A percentile compares a stretch with the other conserved stretches of the same genome.
Conservation (phyloP, 2,888 invertebrate species). For the Priocnemis perturbator region DNA sequence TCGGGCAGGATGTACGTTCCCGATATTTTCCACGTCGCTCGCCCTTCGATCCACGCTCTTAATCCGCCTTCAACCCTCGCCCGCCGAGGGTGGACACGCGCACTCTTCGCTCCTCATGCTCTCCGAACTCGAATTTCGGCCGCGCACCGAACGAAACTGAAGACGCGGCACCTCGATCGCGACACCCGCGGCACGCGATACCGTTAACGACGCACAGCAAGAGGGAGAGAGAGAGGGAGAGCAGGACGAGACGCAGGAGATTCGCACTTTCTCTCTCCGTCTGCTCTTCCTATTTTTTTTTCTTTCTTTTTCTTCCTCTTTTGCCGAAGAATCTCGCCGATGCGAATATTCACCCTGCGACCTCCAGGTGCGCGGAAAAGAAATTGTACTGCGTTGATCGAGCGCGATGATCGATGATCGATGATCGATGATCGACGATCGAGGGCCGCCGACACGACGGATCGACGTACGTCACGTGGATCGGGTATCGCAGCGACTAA, state of each 20-base stretch:
- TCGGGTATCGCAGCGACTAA: conserved; percentile 69
- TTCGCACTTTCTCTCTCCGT: conserved; percentile 20
- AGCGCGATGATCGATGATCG: too few relatives aligned
- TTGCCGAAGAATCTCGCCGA: too few relatives aligned
- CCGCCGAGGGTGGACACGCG: conserved; percentile 20
- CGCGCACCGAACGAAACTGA: conserved; percentile 18
- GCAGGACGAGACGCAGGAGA: too few relatives aligned
- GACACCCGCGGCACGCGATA: neutral
- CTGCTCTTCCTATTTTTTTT: conserved; percentile 21
- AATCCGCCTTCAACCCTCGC: conserved; percentile 26
- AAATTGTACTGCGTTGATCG: too few relatives aligned
- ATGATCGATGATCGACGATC: neutral
- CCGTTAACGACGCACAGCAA: too few relatives aligned
- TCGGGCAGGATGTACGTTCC: too few relatives aligned
- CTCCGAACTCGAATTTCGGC: conserved; percentile 9
- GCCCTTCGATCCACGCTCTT: neutral
- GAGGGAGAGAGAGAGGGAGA: too few relatives aligned
- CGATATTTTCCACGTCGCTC: too few relatives aligned
- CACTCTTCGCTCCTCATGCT: neutral
- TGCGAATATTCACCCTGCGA: too few relatives aligned
- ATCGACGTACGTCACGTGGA: conserved; percentile 46
- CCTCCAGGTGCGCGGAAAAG: too few relatives aligned
- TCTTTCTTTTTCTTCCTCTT: neutral
- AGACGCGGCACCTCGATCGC: too few relatives aligned
- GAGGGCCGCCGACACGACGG: conserved; percentile 10